Percentiles rank a stretch among this genome's conserved stretches.
phyloP scores from a whole-genome alignment of 2,113 vertebrate species.

The Chunga burmeisteri region DNA sequence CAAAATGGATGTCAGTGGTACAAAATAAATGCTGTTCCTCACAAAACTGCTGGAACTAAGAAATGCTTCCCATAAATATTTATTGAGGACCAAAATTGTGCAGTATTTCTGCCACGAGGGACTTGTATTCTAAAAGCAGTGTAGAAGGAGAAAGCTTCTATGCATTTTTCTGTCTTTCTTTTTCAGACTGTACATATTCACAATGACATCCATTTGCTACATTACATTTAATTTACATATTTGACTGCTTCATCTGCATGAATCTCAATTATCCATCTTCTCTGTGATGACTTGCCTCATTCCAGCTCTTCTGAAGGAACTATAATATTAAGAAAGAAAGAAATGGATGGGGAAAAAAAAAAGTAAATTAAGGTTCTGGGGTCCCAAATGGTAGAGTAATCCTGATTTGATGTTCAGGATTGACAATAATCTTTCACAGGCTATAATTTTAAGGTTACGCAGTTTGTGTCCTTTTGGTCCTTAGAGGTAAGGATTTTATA shows the following conservation, averaged over 20 bases:
- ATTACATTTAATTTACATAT: conserved; percentile 35
- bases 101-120: not conserved
- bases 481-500: not conserved
- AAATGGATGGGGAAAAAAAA: accelerated
- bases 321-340: not conserved
- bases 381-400: not conserved
- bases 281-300: not conserved
- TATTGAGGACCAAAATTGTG: conserved; percentile 5
- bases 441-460: not conserved
- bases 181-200: not conserved
- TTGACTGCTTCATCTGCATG: conserved; percentile 22
- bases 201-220: not conserved
- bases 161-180: not conserved
- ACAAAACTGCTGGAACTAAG: not conserved
- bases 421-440: not conserved
- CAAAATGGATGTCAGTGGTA: not conserved
- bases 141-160: not conserved
- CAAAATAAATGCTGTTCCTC: not conserved
- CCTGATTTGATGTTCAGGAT: not conserved
- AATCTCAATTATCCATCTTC: conserved; percentile 12
- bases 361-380: not conserved
- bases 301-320: not conserved
- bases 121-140: not conserved
- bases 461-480: not conserved
- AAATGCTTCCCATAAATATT: conserved; percentile 42